Evolutionary conservation across 2,888 invertebrate genomes (phyloP), one percentile per base, ranked within the genome.

Genomic region (Ectobius pallidus): DNA sequence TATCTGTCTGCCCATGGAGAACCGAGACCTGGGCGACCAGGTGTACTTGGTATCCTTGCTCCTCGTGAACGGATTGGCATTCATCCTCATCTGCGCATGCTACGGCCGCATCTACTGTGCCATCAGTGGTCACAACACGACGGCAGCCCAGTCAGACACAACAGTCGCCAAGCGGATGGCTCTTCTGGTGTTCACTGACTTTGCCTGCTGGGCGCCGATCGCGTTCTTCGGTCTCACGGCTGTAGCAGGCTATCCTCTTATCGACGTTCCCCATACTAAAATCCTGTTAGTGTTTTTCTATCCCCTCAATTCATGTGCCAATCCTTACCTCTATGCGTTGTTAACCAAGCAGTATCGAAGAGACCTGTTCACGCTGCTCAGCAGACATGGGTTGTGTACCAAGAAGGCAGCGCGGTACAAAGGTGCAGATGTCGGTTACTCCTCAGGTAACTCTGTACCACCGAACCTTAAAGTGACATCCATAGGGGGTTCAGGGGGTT

Each of bases 271-370:
- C 3, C 83, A 84, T 76, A 83, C 84, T 3, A 85, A 85, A 78
- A 85, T 91, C 70, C 84, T 89, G 6, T 81, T 89, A 75, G 90
- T 91, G 11, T 90, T 90, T 79, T 89, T 91, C 81, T 88, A 90
- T 79, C 91, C 91, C 0, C 83, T 91, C 76, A 91, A 91, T 81
- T 87, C 89, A 1, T 90, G 89, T 79, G 89, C 90, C 74, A 91
- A 91, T 80, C 91, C 91, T 0, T 90, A 89, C 79, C 82, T 91
- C 42, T 91, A 91, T 80, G 90, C 90, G 4, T 85, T 90, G 73
- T 84, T 90, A 73, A 90, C 90, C 1, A 88, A 89, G 77, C 89
- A 89, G 80, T 89, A 89, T 78, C 83, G 89, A 71, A 81, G 87
- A 52, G 89, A 90, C 79, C 83, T 87, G 74, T 85, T 86, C 77